Evolutionary conservation across 2,797 vertebrate species (phyloP), one percentile per base, ranked within the genome.

Genomic region (Sparidentex hasta): DNA sequence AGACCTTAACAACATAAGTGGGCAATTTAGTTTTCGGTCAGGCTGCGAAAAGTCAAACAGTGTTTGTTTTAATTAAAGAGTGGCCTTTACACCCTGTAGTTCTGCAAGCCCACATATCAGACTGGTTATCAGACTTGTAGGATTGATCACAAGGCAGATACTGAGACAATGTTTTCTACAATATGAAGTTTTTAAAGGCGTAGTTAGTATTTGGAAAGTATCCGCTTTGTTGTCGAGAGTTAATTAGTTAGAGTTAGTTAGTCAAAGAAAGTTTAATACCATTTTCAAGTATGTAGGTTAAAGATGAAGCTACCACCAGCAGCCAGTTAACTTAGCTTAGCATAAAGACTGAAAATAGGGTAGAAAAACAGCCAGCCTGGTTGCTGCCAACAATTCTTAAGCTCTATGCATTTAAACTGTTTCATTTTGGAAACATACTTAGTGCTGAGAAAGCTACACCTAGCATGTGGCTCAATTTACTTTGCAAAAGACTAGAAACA

Each of bases 1-100:
- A 89, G 92, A 87, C 86, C 85, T 77, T 50, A 88, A 89, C 85
- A n/a, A 63, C 86, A 74, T 87, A 84, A 89, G 80, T 84, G 86
- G 65, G 29, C 68, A 68, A 80, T 89, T 89, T 61, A 52, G 67
- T 78, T 75, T 81, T 66, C 8, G 47, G 48, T 74, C 71, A 46
- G 55, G 11, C 79, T 18, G 38, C 51, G 50, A 65, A 21, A 54
- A 75, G 67, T 78, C 71, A 76, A 76, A 51, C 20, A 75, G 4
- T 12, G 65, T 86, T 84, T 78, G n/a, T 71, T 84, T 81, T 29
- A 55, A 76, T 73, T 84, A 29, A 55, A 70, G 54, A 33, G 51
- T 12, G 43, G 33, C 12, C 52, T 74, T 78, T 43, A 46, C 38
- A 70, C 52, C 54, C 16, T 14, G 18, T 14, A 1, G 33, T 25